Conservation (phyloP, 2,113 vertebrate species). For the Lepus americanus region DNA sequence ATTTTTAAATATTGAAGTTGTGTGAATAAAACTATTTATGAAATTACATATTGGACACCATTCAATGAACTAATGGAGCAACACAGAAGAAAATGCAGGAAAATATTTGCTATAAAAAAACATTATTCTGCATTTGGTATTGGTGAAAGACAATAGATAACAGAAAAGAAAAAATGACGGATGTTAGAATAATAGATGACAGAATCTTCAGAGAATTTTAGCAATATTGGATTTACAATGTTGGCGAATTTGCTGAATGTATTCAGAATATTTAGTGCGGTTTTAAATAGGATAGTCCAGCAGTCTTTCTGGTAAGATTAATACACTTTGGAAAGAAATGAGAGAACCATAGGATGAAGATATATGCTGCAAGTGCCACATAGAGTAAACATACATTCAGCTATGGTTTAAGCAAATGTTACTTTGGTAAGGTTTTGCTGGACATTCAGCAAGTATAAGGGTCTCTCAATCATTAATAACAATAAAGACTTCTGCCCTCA, state of each 20-base stretch:
- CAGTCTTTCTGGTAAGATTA: not conserved
- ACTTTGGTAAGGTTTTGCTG: not conserved
- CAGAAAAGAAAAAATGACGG: not conserved
- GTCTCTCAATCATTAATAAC: not conserved
- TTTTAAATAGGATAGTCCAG: not conserved
- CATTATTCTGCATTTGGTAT: not conserved
- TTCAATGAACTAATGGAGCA: not conserved
- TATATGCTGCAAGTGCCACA: not conserved
- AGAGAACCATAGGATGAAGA: rapidly evolving
- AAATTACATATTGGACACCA: not conserved
- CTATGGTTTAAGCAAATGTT: not conserved
- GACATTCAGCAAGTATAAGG: not conserved
- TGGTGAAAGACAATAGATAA: not conserved
- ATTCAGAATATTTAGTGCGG: rapidly evolving
- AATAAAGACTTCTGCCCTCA: not conserved
- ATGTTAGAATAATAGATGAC: not conserved
- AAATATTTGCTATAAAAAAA: not conserved
- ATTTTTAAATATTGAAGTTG: not conserved
- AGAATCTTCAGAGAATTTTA: not conserved
- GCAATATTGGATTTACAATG: not conserved
- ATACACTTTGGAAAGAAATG: not conserved
- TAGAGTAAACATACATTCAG: not conserved
- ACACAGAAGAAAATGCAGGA: not conserved
- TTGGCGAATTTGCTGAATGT: rapidly evolving
- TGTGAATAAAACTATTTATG: not conserved